A percentile compares a stretch with the other conserved stretches of the same genome.
Evolutionary conservation across 2,888 invertebrate genomes (phyloP).

Genomic region (Minunthozetes semirufus): DNA sequence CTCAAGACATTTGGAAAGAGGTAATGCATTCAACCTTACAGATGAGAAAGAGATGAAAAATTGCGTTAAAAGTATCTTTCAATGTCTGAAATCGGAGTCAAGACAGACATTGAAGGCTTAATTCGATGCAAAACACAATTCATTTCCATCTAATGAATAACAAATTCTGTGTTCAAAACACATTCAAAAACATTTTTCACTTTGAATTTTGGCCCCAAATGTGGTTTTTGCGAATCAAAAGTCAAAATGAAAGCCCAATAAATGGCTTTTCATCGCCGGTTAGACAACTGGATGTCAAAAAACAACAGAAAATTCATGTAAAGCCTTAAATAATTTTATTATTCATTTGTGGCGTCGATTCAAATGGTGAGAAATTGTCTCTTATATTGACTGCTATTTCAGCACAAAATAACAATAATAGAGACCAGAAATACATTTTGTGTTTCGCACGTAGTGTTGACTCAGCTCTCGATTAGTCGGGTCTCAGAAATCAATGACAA

Average conservation of each 20-base stretch:
- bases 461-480: conserved; percentile 1
- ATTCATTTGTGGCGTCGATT: neutral
- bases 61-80: neutral
- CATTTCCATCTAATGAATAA: conserved; percentile 20
- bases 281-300: neutral
- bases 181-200: neutral
- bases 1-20: too few relatives aligned
- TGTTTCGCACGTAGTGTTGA: conserved; percentile 9
- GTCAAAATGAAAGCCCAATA: neutral
- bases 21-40: neutral
- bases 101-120: neutral
- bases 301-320: neutral
- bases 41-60: neutral
- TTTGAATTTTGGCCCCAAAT: neutral
- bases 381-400: neutral
- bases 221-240: neutral
- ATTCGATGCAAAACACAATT: conserved; percentile 14
- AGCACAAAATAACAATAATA: conserved; percentile 4
- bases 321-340: conserved; percentile 2
- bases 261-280: too few relatives aligned
- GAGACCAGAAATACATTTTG: neutral
- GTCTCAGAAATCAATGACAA: neutral
- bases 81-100: neutral
- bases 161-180: neutral
- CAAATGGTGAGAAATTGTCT: neutral